Evolutionary conservation across 2,888 invertebrate genomes (phyloP).

Genomic region (Sacculina carcini): DNA sequence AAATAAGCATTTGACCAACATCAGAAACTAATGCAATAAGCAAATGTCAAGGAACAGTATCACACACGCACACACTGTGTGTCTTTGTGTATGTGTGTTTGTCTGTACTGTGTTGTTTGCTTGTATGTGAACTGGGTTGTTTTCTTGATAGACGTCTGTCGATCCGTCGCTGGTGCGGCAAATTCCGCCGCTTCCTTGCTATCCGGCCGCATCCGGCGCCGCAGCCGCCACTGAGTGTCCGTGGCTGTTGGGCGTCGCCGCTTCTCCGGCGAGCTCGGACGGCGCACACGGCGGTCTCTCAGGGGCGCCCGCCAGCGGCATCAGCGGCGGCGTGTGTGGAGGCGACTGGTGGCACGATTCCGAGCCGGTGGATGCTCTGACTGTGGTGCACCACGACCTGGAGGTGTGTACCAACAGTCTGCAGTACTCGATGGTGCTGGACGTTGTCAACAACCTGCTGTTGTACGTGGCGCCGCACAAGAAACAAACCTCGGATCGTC

Average conservation of each 20-base stretch:
- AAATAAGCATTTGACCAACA: too few relatives aligned
- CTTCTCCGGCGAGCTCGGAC: constrained; percentile 33
- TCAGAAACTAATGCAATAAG: too few relatives aligned
- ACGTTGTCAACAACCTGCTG: constrained; percentile 87
- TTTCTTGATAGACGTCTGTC: background rate
- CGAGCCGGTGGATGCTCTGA: constrained; percentile 84
- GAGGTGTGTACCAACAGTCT: constrained; percentile 73
- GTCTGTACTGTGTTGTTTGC: background rate
- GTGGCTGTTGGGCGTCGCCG: too few relatives aligned
- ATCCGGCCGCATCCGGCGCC: too few relatives aligned
- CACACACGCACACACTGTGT: too few relatives aligned
- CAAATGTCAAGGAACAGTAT: too few relatives aligned
- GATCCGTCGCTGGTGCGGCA: constrained; percentile 21
- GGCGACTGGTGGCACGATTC: constrained; percentile 54
- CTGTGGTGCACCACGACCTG: constrained; percentile 89
- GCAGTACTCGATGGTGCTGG: constrained; percentile 85
- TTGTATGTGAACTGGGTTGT: too few relatives aligned
- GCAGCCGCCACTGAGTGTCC: too few relatives aligned
- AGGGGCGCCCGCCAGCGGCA: background rate
- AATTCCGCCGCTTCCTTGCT: constrained; percentile 36
- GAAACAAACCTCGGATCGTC: constrained; percentile 10
- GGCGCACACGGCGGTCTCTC: too few relatives aligned
- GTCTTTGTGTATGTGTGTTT: too few relatives aligned
- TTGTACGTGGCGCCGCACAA: constrained; percentile 65
- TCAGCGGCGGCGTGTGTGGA: too few relatives aligned